Evolutionary conservation across 2,888 invertebrate genomes (phyloP).

Genomic region (Syrphus vitripennis): DNA sequence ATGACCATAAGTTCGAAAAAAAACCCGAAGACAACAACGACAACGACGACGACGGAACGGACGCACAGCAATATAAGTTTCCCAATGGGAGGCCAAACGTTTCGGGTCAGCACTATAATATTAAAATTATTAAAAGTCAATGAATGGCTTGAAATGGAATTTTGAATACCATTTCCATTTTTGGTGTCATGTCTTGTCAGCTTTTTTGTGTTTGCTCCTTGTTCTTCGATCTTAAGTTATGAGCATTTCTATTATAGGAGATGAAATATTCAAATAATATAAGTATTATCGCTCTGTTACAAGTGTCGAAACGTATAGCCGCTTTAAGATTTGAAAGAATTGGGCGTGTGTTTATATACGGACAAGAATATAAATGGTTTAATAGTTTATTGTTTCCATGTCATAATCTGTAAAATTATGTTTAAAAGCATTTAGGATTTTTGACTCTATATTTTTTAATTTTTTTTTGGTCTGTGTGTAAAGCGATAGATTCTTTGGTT

Average conservation of each 20-base stretch:
- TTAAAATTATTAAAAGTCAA: slow-evolving; percentile 61
- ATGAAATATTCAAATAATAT: slow-evolving; percentile 52
- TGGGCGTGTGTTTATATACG: slow-evolving; percentile 61
- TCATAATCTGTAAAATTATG: slow-evolving; percentile 67
- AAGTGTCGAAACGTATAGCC: slow-evolving; percentile 55
- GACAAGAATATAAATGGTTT: slow-evolving; percentile 41
- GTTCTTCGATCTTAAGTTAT: slow-evolving; percentile 63
- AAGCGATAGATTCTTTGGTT: slow-evolving; percentile 10
- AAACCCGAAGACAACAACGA: slow-evolving; percentile 37
- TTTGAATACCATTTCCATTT: slow-evolving; percentile 47
- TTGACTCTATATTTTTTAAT: too few species aligned
- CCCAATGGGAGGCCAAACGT: slow-evolving; percentile 53
- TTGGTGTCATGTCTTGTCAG: slow-evolving; percentile 35
- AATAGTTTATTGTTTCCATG: slow-evolving; percentile 61
- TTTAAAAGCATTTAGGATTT: slow-evolving; percentile 41
- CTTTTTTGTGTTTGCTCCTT: slow-evolving; percentile 54
- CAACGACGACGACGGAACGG: too few species aligned
- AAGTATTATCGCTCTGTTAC: slow-evolving; percentile 51
- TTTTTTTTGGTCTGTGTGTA: not conserved
- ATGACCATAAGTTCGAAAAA: too few species aligned
- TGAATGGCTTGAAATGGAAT: slow-evolving; percentile 61
- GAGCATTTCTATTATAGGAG: slow-evolving; percentile 38
- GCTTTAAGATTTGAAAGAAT: slow-evolving; percentile 22
- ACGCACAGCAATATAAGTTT: slow-evolving; percentile 24
- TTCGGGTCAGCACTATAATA: slow-evolving; percentile 35